Percentiles rank a stretch among this genome's conserved stretches.
phyloP scores from a whole-genome alignment of 2,888 invertebrate species.

The Phragmatobia fuliginosa region DNA sequence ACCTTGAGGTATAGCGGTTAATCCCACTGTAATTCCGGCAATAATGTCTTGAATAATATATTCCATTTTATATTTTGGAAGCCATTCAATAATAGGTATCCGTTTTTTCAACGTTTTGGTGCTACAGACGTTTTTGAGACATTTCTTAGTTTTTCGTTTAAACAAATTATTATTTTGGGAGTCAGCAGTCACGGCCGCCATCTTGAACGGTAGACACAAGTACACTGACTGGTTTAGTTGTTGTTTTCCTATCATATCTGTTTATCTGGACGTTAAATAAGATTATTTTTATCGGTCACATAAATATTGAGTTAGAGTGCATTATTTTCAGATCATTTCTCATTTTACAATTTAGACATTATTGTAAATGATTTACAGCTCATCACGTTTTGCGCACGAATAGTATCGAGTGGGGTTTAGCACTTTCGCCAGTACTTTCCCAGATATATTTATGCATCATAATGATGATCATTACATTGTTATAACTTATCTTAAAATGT shows the following conservation, averaged over 20 bases:
- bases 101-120: constrained; percentile 78
- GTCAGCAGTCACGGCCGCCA: background rate
- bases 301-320: background rate
- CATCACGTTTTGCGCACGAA: constrained; percentile 3
- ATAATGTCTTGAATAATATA: constrained; percentile 92
- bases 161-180: background rate
- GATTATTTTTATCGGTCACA: constrained; percentile 12
- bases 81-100: constrained; percentile 91
- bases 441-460: background rate
- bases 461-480: background rate
- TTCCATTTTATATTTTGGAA: constrained; percentile 89
- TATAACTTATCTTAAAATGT: background rate
- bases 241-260: background rate
- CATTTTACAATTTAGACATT: background rate
- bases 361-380: background rate
- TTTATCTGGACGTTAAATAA: constrained; percentile 11
- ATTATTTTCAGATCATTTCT: background rate
- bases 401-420: background rate
- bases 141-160: constrained; percentile 58
- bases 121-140: constrained; percentile 70
- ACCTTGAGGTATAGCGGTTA: constrained; percentile 95
- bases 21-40: constrained; percentile 94
- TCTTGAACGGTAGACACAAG: background rate
- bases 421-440: background rate
- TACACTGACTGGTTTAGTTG: background rate